These are phyloP conservation scores for Bradypus variegatus DNA, from an alignment of 2,797 vertebrate species.

Conservation along the genomic window DNA sequence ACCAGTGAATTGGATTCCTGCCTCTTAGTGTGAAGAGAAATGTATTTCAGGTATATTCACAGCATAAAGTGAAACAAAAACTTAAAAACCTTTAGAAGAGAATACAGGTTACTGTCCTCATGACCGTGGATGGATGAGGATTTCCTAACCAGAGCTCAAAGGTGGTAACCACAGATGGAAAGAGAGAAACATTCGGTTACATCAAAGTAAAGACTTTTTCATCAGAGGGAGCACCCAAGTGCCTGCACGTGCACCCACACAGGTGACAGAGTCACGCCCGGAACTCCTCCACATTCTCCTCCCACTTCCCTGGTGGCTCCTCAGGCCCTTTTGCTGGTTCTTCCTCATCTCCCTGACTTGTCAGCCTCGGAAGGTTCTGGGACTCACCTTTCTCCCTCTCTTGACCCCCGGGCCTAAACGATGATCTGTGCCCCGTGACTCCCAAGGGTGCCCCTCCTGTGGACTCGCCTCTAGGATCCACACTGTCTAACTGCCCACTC, in stretches of 20 bases:
- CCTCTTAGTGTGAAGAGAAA: neutral
- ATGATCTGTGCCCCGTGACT: too few species aligned
- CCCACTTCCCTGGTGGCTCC: neutral
- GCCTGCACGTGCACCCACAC: too few species aligned
- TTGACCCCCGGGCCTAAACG: neutral
- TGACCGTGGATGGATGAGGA: neutral
- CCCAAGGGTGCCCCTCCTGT: neutral
- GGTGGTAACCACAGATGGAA: neutral
- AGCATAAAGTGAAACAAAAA: neutral
- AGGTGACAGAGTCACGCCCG: neutral
- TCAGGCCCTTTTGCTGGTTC: neutral
- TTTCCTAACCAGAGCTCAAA: too few species aligned
- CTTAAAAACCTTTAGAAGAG: neutral
- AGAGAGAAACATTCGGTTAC: neutral
- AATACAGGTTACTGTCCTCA: neutral
- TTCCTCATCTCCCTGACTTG: neutral
- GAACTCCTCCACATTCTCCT: neutral
- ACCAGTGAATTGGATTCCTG: neutral
- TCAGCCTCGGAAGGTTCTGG: neutral
- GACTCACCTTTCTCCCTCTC: neutral
- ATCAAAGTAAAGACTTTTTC: neutral
- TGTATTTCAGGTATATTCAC: neutral
- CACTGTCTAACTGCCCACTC: too few species aligned
- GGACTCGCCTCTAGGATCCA: neutral
- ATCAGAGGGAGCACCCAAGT: too few species aligned